Evolutionary conservation across 2,797 vertebrate species (phyloP), one percentile per base, ranked within the genome.

Genomic region (Cirrhinus mrigala): DNA sequence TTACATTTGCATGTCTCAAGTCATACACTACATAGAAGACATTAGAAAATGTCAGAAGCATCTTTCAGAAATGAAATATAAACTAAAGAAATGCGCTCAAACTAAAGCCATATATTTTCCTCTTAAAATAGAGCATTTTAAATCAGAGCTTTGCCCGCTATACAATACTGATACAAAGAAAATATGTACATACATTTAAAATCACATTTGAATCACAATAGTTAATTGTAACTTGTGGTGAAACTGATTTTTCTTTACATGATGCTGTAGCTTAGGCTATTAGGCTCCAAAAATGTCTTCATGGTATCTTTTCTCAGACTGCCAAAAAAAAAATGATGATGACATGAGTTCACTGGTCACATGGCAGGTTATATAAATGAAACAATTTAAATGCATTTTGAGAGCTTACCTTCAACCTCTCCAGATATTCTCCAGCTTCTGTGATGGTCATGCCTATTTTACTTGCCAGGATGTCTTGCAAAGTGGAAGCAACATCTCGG

Each of bases 241-340:
- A 48, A 54, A 27, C 2, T 44, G 75, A 46, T 27, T 78, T 27
- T 22, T 14, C 29, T 56, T 27, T 5, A 15, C 1, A 10, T n/a
- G 10, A 50, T 52, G 6, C 16, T 37, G 78, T 3, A 60, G 20
- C 60, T 75, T 68, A 24, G 70, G 29, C 1, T 24, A 89, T 4
- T 88, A 88, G 40, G 93, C 93, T 82, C 96, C 95, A 87, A 97
- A 97, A 85, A 97, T 95, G 56, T 97, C 96, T 87, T 97, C 96
- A 10, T 97, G 96, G 86, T 96, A 97, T 82, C 95, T 93, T 85
- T 95, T 96, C 83, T 96, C 92, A 86, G 64, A 92, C 96, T 97
- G 91, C 12, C 87, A 91, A 86, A 79, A 70, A 54, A 82, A 60
- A 78, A 50, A 27, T 22, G 14, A 46, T 44, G 22, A 77, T n/a